phyloP scores from a whole-genome alignment of 1,140 invertebrate genomes.

The Lasioglossum baleicum region DNA sequence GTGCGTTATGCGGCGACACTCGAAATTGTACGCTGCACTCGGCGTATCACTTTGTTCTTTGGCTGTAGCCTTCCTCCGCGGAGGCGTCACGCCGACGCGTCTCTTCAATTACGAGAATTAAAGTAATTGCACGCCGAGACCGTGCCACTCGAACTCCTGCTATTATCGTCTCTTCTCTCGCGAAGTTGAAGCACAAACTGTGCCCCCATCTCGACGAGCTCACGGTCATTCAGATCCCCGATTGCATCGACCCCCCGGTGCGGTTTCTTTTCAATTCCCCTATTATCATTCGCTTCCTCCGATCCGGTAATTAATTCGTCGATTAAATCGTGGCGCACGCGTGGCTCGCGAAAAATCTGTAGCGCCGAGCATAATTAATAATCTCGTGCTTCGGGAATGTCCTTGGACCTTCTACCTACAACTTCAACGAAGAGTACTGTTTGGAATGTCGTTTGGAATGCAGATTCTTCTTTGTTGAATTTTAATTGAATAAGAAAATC shows the following conservation, averaged over 20 bases:
- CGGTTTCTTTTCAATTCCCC: constrained; percentile 1
- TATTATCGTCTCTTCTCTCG: constrained; percentile 21
- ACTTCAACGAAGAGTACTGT: neutral
- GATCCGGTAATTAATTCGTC: constrained; percentile 14
- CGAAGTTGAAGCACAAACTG: neutral
- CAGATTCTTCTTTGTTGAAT: too few relatives aligned
- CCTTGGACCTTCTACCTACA: neutral
- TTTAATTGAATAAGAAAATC: too few relatives aligned
- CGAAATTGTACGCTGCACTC: constrained; percentile 9
- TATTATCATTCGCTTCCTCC: neutral
- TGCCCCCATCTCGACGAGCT: neutral
- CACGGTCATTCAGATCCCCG: neutral
- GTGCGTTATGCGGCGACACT: constrained; percentile 6
- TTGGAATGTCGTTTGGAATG: neutral
- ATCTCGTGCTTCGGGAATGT: neutral
- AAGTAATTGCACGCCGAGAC: constrained; percentile 28
- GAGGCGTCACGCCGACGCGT: constrained; percentile 38
- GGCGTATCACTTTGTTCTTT: constrained; percentile 16
- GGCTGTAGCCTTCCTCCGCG: constrained; percentile 6
- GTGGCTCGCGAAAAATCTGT: neutral
- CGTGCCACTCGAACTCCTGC: neutral
- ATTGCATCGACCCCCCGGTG: neutral
- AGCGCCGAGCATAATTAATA: neutral
- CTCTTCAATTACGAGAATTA: constrained; percentile 48
- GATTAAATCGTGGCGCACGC: neutral